A percentile compares a stretch with the other conserved stretches of the same genome.
Evolutionary conservation across 2,797 vertebrate species (phyloP).

Genomic region (Pantherophis alleghaniensis): DNA sequence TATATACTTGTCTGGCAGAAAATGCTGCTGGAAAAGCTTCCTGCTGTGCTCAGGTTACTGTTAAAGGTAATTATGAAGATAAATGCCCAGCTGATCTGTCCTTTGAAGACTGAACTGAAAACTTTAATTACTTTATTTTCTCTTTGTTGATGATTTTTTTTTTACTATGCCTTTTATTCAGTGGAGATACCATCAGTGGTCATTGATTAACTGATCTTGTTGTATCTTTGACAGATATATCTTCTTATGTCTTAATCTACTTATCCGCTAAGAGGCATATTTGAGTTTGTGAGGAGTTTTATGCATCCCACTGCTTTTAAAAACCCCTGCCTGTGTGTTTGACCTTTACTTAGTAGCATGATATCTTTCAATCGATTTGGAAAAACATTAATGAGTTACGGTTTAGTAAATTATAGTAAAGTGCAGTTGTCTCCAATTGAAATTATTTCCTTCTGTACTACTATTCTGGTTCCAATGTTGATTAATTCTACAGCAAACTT

Average conservation of each 20-base stretch:
- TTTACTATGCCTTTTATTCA: not conserved
- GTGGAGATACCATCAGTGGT: not conserved
- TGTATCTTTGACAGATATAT: not conserved
- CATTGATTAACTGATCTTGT: not conserved
- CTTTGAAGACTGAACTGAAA: not conserved
- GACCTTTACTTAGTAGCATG: not conserved
- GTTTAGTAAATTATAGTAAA: not conserved
- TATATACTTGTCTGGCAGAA: conserved; percentile 81
- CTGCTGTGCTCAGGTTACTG: conserved; percentile 76
- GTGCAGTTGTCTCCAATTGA: not conserved
- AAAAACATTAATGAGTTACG: not conserved
- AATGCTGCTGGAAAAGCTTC: conserved; percentile 74
- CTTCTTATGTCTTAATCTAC: not conserved
- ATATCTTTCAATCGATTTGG: not conserved
- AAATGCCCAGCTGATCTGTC: not conserved
- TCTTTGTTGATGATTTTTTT: not conserved
- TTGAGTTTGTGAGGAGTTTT: not conserved
- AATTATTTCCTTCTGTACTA: not conserved
- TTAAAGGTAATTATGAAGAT: conserved; percentile 75
- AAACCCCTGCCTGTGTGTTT: not conserved
- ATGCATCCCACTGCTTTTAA: not conserved
- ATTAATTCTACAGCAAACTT: not conserved
- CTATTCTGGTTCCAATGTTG: not conserved
- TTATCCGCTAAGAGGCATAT: not conserved
- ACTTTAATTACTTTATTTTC: not conserved